phyloP scores from a whole-genome alignment of 1,140 invertebrate species.

The Cardiocondyla obscurior region DNA sequence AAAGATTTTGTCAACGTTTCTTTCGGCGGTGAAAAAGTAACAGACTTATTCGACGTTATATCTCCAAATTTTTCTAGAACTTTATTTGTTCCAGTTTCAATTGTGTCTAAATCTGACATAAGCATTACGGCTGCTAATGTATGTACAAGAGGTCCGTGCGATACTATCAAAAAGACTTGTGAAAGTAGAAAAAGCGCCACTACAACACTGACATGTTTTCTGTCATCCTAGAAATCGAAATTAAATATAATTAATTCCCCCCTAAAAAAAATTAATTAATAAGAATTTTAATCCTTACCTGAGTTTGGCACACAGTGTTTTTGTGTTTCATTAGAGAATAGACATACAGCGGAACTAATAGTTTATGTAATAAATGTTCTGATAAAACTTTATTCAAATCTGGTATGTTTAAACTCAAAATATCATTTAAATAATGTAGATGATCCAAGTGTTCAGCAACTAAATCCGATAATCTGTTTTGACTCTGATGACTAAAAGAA shows the following conservation, averaged over 20 bases:
- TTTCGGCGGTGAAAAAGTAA: constrained; percentile 85
- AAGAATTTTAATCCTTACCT: constrained; percentile 73
- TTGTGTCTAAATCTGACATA: constrained; percentile 89
- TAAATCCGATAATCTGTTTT: constrained; percentile 95
- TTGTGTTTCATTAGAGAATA: constrained; percentile 90
- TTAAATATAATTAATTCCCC: background rate
- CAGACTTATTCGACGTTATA: constrained; percentile 72
- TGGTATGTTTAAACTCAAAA: constrained; percentile 95
- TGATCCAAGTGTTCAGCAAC: constrained; percentile 99
- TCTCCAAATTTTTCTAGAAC: constrained; percentile 90
- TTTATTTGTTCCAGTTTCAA: constrained; percentile 89
- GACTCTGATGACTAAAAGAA: constrained; percentile 92
- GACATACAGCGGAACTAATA: constrained; percentile 97
- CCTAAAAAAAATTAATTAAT: background rate
- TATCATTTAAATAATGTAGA: constrained; percentile 99
- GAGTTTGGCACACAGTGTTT: constrained; percentile 76
- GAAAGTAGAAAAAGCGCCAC: constrained; percentile 96
- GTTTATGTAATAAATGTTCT: constrained; percentile 96
- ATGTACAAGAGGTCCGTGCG: constrained; percentile 94
- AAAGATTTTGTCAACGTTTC: constrained; percentile 88
- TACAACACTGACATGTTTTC: constrained; percentile 88
- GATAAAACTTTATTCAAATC: constrained; percentile 98
- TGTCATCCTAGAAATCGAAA: constrained; percentile 77
- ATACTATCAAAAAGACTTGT: constrained; percentile 98
- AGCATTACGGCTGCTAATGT: constrained; percentile 95